Base-by-base conservation (phyloP, 2,888 invertebrate genomes). In the Chouioia cunea region DNA sequence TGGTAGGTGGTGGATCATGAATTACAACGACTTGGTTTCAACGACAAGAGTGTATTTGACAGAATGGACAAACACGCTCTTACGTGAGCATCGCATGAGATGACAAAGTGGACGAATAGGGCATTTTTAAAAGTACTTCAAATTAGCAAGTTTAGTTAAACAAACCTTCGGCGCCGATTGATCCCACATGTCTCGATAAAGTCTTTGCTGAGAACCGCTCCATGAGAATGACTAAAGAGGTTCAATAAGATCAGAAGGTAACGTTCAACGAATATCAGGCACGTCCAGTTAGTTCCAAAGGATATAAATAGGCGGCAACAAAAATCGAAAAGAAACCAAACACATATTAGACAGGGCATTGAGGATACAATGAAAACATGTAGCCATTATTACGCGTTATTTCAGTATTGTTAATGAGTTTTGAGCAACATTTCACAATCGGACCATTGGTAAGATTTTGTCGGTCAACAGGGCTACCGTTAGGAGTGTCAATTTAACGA, bases 191-290 rank as follows among this genome's bases (percentile, higher is more conserved):
- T 90, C 90, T 85, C 89, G 89, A 79, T 93, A 92, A 73, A 93
- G 88, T 53, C 94, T 91, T 80, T 91, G 91, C 80, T 91, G 92
- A 15, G 94, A 93, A 60, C 94, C 94, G 79, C 92, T 93, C 92
- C 94, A 93, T 71, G 94, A 94, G 81, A 91, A 92, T 78, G 93
- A 93, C 91, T 94, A 89, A 79, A 82, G 83, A 36, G 78, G 79
- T 80, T 78, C 76, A 89, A 60, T 91, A 92, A 93, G 87, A 90
- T 76, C 74, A 76, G 76, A 73, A 79, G 75, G 78, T 76, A 76
- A 65, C 74, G 76, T 75, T 76, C 67, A 75, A 76, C 75, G 77
- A 66, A 50, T 18, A 15, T 58, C 27, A 77, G 77, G 74, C 77
- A 75, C 73, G 75, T 79, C 77, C 76, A 78, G 77, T 81, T 81